Evolutionary conservation across 2,113 vertebrate species (phyloP).

Genomic region (Solenodon paradoxus): DNA sequence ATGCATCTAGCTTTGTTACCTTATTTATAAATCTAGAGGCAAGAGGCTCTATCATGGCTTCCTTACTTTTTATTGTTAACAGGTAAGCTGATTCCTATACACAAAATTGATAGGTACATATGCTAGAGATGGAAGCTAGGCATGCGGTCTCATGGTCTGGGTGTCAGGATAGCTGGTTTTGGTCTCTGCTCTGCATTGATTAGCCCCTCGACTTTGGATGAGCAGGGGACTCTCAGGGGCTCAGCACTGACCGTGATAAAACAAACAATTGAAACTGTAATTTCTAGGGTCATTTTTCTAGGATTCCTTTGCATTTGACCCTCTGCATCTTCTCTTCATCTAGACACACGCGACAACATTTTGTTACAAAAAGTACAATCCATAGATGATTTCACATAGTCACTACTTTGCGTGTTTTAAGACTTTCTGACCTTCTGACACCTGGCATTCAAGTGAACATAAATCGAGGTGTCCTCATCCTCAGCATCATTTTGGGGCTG

Average conservation of each 20-base stretch:
- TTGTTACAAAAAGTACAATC: not conserved
- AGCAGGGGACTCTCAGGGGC: not conserved
- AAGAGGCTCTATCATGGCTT: not conserved
- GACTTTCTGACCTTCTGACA: not conserved
- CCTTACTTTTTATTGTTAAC: slow-evolving; percentile 4
- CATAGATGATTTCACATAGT: not conserved
- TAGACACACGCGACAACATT: not conserved
- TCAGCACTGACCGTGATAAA: not conserved
- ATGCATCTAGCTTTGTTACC: not conserved
- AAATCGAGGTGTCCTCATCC: not conserved
- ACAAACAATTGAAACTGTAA: not conserved
- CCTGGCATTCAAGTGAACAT: not conserved
- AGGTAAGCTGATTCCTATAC: not conserved
- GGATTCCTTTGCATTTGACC: no score
- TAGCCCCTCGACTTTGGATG: not conserved
- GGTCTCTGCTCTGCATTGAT: not conserved
- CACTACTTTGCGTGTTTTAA: not conserved
- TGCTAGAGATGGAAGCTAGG: not conserved
- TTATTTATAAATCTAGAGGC: not conserved
- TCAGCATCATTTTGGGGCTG: not conserved
- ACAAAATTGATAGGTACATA: not conserved
- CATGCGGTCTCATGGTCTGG: not conserved
- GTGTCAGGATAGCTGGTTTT: not conserved
- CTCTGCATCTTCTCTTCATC: no score
- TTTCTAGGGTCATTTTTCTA: not conserved